These are phyloP conservation scores for Watsonalla cultraria DNA, from an alignment of 2,888 invertebrate species.

Conservation along the genomic window DNA sequence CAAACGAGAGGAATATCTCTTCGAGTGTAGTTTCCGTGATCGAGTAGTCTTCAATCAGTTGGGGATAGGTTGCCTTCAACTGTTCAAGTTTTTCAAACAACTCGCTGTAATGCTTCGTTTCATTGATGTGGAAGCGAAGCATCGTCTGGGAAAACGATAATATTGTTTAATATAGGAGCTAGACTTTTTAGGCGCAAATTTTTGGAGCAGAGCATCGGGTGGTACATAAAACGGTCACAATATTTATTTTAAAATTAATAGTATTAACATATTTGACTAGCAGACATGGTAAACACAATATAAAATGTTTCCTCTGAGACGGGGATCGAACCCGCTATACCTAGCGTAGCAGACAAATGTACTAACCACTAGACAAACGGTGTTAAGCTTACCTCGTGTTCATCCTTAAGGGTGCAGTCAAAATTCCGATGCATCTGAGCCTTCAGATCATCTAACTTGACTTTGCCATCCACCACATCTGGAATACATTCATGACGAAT, in stretches of 20 bases:
- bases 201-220: no score
- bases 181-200: no score
- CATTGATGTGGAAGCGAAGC: conserved; percentile 83
- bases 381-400: conserved; percentile 76
- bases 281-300: no score
- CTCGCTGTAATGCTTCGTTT: conserved; percentile 78
- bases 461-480: conserved; percentile 23
- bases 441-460: conserved; percentile 58
- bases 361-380: no score
- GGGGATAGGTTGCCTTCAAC: conserved; percentile 53
- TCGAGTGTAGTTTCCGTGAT: conserved; percentile 89
- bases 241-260: no score
- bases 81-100: conserved; percentile 81
- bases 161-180: no score
- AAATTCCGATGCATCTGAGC: conserved; percentile 72
- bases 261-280: no score
- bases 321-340: no score
- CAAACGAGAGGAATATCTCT: conserved; percentile 82
- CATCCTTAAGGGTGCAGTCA: conserved; percentile 82
- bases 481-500: conserved; percentile 9
- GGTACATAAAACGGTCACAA: no score
- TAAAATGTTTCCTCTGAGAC: no score
- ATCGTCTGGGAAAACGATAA: conserved; percentile 68
- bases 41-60: conserved; percentile 84
- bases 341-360: no score